A percentile compares a stretch with the other conserved stretches of the same genome.
These are phyloP conservation scores for Hydrolagus affinis DNA, from an alignment of 2,113 vertebrate genomes.

Conservation along the genomic window DNA sequence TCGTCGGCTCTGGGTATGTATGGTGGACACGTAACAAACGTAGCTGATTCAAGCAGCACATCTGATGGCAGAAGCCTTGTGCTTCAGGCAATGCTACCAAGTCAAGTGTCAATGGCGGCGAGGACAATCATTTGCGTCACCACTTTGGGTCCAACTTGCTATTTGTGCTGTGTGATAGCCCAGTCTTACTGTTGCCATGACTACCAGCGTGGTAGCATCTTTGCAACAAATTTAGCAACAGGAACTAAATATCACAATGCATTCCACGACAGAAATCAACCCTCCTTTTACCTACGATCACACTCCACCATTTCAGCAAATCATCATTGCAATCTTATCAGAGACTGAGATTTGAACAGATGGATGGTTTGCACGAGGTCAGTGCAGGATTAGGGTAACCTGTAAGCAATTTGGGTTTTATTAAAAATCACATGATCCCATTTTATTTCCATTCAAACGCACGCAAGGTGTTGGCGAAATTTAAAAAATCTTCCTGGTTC, in stretches of 20 bases:
- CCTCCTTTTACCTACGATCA: not conserved
- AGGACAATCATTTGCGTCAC: not conserved
- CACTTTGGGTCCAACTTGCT: too few relatives aligned
- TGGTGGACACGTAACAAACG: too few relatives aligned
- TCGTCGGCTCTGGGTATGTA: too few relatives aligned
- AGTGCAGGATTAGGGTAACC: too few relatives aligned
- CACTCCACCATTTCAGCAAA: not conserved
- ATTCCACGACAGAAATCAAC: not conserved
- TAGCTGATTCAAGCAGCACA: too few relatives aligned
- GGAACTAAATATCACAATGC: not conserved
- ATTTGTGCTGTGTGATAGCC: not conserved
- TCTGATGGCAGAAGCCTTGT: too few relatives aligned
- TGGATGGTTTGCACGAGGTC: too few relatives aligned
- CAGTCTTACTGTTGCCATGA: not conserved
- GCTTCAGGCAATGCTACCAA: not conserved
- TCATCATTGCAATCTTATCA: too few relatives aligned
- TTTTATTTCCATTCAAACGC: not conserved
- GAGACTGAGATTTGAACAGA: too few relatives aligned
- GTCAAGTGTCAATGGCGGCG: not conserved
- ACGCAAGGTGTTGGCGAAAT: not conserved
- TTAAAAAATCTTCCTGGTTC: conserved; percentile 40
- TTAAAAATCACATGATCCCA: not conserved
- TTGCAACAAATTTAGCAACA: not conserved
- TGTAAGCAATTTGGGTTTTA: not conserved
- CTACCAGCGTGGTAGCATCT: not conserved